Percentiles rank a stretch among this genome's conserved stretches.
phyloP scores from a whole-genome alignment of 2,888 invertebrate species.

The Lepidochitona cinerea region DNA sequence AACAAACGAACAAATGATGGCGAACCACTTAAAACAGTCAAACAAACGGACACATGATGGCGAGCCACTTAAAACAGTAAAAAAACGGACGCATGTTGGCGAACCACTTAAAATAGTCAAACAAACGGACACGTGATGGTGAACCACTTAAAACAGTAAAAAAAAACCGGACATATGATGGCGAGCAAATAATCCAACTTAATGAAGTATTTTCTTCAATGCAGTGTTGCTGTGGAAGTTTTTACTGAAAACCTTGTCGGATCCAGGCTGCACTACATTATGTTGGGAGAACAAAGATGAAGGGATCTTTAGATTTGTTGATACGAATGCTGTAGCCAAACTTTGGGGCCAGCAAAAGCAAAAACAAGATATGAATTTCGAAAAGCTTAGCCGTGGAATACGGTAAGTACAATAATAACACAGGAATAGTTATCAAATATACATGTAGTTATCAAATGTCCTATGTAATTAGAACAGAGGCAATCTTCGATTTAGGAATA shows the following conservation, averaged over 20 bases:
- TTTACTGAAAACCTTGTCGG: conserved; percentile 43
- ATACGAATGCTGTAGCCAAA: conserved; percentile 44
- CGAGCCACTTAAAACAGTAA: background rate
- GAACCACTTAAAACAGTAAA: background rate
- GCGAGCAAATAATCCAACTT: background rate
- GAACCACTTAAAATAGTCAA: background rate
- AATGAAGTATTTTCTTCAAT: background rate
- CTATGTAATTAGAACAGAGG: too few relatives aligned
- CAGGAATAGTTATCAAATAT: too few relatives aligned
- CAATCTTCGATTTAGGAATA: too few relatives aligned
- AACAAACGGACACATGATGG: too few relatives aligned
- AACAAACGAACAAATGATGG: too few relatives aligned
- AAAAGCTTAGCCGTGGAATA: conserved; percentile 56
- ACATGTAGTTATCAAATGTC: too few relatives aligned
- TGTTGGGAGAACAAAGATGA: conserved; percentile 43
- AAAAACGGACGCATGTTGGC: too few relatives aligned
- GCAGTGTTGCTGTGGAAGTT: conserved; percentile 51
- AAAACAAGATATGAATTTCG: conserved; percentile 56
- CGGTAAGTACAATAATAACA: conserved; percentile 38
- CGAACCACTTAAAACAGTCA: too few relatives aligned
- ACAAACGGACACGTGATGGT: background rate
- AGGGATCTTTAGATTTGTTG: conserved; percentile 50
- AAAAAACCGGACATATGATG: background rate
- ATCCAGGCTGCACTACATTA: conserved; percentile 19
- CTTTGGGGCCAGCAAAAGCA: conserved; percentile 51